These are phyloP conservation scores for Agriopis marginaria DNA, from an alignment of 2,888 invertebrate species.

Conservation along the genomic window DNA sequence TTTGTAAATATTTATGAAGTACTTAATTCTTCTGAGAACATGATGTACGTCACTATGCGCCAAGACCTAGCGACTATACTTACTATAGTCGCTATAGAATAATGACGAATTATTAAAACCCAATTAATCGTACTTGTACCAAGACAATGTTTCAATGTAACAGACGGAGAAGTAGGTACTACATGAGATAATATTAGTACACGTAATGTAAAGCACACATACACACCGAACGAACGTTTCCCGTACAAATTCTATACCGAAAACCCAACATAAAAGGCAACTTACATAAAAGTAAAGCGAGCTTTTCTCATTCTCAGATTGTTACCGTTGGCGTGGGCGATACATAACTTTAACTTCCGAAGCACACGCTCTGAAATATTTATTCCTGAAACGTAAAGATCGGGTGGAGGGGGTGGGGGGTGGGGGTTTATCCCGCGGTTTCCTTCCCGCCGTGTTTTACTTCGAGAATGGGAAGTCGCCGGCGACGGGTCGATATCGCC, in stretches of 20 bases:
- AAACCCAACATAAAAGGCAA: conserved; percentile 61
- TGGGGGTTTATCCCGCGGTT: conserved; percentile 85
- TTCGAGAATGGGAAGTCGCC: conserved; percentile 86
- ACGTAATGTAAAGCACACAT: conserved; percentile 23
- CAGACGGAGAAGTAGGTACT: conserved; percentile 23
- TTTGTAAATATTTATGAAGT: too few relatives aligned
- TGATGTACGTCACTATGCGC: too few relatives aligned
- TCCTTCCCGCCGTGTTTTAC: conserved; percentile 86
- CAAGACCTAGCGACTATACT: too few relatives aligned
- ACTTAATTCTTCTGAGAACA: too few relatives aligned
- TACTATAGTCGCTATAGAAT: too few relatives aligned
- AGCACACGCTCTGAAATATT: conserved; percentile 87
- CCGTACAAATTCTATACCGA: conserved; percentile 44
- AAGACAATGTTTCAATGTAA: conserved; percentile 20
- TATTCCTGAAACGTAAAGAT: conserved; percentile 87
- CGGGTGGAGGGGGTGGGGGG: conserved; percentile 65
- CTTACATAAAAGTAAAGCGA: conserved; percentile 74
- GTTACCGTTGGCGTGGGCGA: conserved; percentile 80
- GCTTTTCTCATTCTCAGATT: conserved; percentile 82
- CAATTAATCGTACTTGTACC: conserved; percentile 1
- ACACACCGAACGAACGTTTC: conserved; percentile 7
- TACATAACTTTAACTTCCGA: conserved; percentile 85
- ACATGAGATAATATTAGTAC: conserved; percentile 13
- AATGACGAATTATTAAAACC: neutral
- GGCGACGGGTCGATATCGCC: conserved; percentile 84